Percentiles rank a stretch among this genome's conserved stretches.
These are phyloP conservation scores for Dinocampus coccinellae DNA, from an alignment of 2,888 invertebrate species.

Conservation along the genomic window DNA sequence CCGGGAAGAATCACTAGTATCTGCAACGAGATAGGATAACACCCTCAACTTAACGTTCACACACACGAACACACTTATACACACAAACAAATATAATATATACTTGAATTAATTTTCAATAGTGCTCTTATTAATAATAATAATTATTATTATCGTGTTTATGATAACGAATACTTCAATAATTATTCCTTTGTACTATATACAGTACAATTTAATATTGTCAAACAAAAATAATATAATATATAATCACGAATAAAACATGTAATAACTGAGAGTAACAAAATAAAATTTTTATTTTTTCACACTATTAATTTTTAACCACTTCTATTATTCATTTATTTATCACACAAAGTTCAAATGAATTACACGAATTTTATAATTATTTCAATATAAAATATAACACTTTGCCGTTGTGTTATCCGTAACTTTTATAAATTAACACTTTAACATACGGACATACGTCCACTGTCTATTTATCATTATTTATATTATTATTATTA, in stretches of 20 bases:
- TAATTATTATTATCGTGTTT: not conserved
- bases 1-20: conserved; percentile 66
- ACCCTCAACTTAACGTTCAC: not conserved
- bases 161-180: no score
- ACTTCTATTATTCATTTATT: not conserved
- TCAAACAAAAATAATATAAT: not conserved
- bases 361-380: not conserved
- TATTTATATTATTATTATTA: no score
- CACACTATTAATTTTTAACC: not conserved
- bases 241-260: not conserved
- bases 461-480: not conserved
- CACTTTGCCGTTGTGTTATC: not conserved
- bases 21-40: conserved; percentile 53
- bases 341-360: not conserved
- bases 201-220: not conserved
- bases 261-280: not conserved
- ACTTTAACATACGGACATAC: not conserved
- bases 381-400: not conserved
- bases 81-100: not conserved
- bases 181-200: not conserved
- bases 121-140: not conserved
- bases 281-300: not conserved
- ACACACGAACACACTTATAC: no score
- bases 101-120: not conserved
- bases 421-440: not conserved